Percentiles rank a stretch among this genome's conserved stretches.
phyloP scores from a whole-genome alignment of 64 coral and sea anemone species.

The Cladopsammia gracilis region DNA sequence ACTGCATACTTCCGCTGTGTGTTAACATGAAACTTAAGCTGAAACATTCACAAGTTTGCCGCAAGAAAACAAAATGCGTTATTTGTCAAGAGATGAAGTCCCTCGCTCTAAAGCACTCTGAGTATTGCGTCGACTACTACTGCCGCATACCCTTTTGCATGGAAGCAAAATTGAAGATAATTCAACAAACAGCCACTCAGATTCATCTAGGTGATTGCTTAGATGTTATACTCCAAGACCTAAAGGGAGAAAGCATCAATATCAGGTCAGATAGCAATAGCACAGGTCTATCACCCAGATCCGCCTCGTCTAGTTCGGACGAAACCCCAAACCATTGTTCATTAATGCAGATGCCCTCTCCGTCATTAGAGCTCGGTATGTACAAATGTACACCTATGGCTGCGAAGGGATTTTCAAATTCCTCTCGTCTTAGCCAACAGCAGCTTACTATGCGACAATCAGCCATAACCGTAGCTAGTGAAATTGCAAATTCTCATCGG shows the following conservation, averaged over 20 bases:
- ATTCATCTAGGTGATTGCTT: background rate
- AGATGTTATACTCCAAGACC: background rate
- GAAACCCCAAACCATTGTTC: background rate
- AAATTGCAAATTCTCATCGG: background rate
- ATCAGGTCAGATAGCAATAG: too few species aligned
- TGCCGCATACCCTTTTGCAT: constrained; percentile 17
- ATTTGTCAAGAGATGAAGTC: constrained; percentile 18
- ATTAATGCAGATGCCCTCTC: background rate
- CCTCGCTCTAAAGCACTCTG: background rate
- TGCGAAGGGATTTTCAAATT: too few species aligned
- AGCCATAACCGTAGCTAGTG: too few species aligned
- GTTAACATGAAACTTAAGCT: constrained; percentile 18
- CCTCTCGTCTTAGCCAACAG: background rate
- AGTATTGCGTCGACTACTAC: background rate
- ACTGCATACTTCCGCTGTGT: background rate
- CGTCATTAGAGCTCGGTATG: background rate
- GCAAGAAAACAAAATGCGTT: background rate
- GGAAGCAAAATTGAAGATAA: background rate
- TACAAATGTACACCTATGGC: too few species aligned
- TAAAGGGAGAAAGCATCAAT: too few species aligned
- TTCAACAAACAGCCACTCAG: background rate
- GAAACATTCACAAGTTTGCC: background rate
- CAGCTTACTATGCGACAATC: background rate
- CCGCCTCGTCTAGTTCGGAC: too few species aligned
- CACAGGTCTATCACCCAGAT: too few species aligned